Base-by-base conservation (phyloP, 2,888 invertebrate species). In the Archips crataeganus region DNA sequence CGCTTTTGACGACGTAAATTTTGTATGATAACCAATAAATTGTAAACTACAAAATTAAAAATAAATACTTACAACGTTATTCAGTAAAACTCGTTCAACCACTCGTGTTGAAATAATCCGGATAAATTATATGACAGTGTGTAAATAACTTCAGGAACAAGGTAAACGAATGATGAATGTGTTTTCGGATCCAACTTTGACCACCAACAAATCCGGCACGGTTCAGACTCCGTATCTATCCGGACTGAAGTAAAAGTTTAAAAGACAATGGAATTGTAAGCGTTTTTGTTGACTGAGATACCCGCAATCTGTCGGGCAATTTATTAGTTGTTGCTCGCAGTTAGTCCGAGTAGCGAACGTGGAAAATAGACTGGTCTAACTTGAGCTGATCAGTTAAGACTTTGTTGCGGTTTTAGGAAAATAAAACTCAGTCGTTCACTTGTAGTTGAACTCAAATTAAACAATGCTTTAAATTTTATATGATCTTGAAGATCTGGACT, bases 281-380 rank as follows among this genome's bases (percentile, higher is more conserved):
- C 79, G 75, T 79, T 77, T 72, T 68, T 65, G 74, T 70, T 75
- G 76, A 78, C 76, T 57, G 73, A 84, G 87, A 86, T 87, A 84
- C 78, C 76, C 67, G 64, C 70, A 77, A 75, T 83, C 79, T 74
- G 74, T 70, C 71, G 74, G 68, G 76, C 78, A 83, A 87, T 87
- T 86, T 86, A 86, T 85, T 83, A 77, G 81, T 81, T 81, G 81
- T 80, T 80, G 79, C 79, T 80, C 81, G 72, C 74, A 77, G 78
- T 82, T 82, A 77, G 75, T 45, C 69, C 76, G 45, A 75, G 62
- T 45, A 75, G 59, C 47, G 74, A 60, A 74, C 73, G 73, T 60
- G 60, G 60, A 69, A 65, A 65, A 73, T 73, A 59, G 32, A 67
- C 68, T 42, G 15, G 72, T 66, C 71, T 62, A 72, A 72, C 72